Percentiles rank a stretch among this genome's conserved stretches.
Conservation (phyloP, 2,888 invertebrate genomes). For the Magallana nippona region DNA sequence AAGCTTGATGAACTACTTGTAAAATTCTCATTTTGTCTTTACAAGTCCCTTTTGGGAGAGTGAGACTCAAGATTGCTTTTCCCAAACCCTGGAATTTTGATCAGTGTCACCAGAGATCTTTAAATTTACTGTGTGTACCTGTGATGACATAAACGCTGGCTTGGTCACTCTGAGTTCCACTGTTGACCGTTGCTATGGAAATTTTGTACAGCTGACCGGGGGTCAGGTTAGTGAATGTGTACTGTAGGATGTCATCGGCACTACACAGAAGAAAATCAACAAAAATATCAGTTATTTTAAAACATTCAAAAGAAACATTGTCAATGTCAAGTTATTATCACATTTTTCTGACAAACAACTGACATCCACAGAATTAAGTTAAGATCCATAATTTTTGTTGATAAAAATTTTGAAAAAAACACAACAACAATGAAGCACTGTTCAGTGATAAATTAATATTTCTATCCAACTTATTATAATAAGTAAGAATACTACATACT, state of each 20-base stretch:
- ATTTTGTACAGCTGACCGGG: conserved; percentile 68
- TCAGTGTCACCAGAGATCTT: not conserved
- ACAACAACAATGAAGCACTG: no score
- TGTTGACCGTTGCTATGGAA: conserved; percentile 60
- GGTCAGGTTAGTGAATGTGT: conserved; percentile 60
- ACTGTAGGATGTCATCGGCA: conserved; percentile 43
- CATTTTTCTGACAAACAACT: no score
- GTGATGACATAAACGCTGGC: conserved; percentile 57
- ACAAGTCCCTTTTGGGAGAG: not conserved
- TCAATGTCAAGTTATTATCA: no score
- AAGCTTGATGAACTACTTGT: not conserved
- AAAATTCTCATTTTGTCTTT: not conserved
- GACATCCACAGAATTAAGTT: not conserved
- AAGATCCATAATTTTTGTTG: no score
- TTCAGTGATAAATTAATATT: no score
- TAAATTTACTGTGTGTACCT: conserved; percentile 54
- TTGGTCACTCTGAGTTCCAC: conserved; percentile 51
- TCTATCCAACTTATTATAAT: no score
- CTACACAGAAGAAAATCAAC: conserved; percentile 12
- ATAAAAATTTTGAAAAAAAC: no score
- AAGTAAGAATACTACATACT: no score
- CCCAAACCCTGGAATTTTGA: no score
- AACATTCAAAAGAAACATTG: no score
- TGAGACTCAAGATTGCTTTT: no score
- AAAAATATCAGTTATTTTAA: no score